phyloP scores from a whole-genome alignment of 1,140 invertebrate genomes.

The Drosophila nannoptera region DNA sequence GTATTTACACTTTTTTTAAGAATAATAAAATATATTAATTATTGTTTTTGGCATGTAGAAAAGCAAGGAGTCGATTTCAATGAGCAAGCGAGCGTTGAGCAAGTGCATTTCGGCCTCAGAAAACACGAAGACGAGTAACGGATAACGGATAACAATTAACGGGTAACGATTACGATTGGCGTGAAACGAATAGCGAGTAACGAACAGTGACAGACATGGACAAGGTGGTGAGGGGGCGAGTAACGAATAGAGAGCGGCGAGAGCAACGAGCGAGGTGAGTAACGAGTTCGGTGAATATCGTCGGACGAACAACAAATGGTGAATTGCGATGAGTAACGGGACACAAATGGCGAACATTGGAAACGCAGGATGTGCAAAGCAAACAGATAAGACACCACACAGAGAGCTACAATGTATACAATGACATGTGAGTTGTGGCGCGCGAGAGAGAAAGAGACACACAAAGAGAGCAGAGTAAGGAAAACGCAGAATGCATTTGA shows the following conservation, averaged over 20 bases:
- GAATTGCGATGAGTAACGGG: background rate
- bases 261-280: too few relatives aligned
- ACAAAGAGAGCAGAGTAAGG: too few relatives aligned
- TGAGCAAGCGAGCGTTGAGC: constrained; percentile 62
- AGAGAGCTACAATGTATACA: constrained; percentile 5
- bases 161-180: constrained; percentile 19
- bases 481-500: background rate
- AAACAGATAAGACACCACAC: background rate
- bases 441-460: too few relatives aligned
- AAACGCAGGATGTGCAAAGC: background rate
- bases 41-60: constrained; percentile 52
- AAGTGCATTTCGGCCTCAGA: constrained; percentile 1
- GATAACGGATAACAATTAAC: constrained; percentile 10
- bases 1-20: background rate
- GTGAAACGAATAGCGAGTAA: constrained; percentile 9
- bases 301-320: too few relatives aligned
- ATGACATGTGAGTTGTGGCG: too few relatives aligned
- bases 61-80: constrained; percentile 70
- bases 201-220: background rate
- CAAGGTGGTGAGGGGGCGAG: background rate
- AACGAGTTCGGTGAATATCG: background rate
- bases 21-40: constrained; percentile 5
- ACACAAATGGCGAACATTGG: background rate
- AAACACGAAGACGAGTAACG: constrained; percentile 15
- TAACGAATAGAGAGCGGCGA: background rate